Evolutionary conservation across 2,797 vertebrate genomes (phyloP).

Genomic region (Pangasius macronema): DNA sequence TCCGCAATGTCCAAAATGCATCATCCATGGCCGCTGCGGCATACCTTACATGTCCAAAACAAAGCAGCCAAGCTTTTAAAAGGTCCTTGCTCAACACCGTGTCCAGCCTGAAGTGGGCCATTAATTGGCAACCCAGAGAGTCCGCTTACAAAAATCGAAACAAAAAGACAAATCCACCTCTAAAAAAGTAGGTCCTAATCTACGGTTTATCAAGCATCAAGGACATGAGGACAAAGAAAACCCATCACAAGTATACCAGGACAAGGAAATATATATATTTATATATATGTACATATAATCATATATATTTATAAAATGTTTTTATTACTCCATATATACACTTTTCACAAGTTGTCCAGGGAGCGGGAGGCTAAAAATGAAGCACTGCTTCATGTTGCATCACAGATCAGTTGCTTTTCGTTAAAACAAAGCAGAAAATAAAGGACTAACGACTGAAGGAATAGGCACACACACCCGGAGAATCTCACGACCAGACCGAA

Average conservation of each 20-base stretch:
- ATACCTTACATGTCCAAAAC: constrained; percentile 58
- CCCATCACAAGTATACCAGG: constrained; percentile 81
- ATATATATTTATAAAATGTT: constrained; percentile 79
- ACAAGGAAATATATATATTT: constrained; percentile 83
- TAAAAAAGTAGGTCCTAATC: constrained; percentile 60
- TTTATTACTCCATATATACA: constrained; percentile 92
- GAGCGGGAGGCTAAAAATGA: constrained; percentile 70
- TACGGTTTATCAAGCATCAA: constrained; percentile 70
- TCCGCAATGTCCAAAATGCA: constrained; percentile 26
- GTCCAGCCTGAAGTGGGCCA: constrained; percentile 16
- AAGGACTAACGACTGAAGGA: constrained; percentile 48
- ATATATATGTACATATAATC: constrained; percentile 76
- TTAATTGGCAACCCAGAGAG: constrained; percentile 64
- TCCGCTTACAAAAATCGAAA: constrained; percentile 66
- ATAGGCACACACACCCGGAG: constrained; percentile 33
- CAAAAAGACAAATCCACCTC: constrained; percentile 50
- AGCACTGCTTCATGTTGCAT: constrained; percentile 72
- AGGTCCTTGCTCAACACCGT: constrained; percentile 29
- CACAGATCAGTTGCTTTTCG: constrained; percentile 62
- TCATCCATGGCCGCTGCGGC: neutral
- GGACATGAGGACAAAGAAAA: constrained; percentile 76
- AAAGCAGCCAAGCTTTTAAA: constrained; percentile 40
- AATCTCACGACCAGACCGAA: constrained; percentile 48
- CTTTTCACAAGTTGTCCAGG: constrained; percentile 86
- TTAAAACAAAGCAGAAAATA: constrained; percentile 41